phyloP scores from a whole-genome alignment of 1,140 invertebrate genomes.

The Papilio glaucus region DNA sequence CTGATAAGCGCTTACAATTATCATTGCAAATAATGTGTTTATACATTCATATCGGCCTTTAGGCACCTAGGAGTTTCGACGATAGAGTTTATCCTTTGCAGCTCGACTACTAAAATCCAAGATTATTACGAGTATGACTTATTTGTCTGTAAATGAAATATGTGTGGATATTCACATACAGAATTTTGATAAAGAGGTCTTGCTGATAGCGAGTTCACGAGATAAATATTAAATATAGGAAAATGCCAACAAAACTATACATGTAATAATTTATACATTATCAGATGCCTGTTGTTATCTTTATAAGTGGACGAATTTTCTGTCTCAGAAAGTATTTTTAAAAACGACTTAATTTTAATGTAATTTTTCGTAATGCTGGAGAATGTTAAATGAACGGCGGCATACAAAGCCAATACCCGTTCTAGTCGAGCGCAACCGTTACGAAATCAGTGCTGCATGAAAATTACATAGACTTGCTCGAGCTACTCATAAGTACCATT shows the following conservation, averaged over 20 bases:
- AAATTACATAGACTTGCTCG: conserved; percentile 67
- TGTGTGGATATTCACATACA: conserved; percentile 50
- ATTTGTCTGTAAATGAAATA: conserved; percentile 65
- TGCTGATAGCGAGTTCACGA: conserved; percentile 72
- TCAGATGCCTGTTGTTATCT: neutral
- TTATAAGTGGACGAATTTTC: neutral
- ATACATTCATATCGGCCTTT: conserved; percentile 68
- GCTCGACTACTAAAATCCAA: conserved; percentile 56
- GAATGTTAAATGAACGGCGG: conserved; percentile 60
- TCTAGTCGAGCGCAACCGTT: conserved; percentile 81
- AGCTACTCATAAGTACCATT: conserved; percentile 56
- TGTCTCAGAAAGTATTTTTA: neutral
- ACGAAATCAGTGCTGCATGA: conserved; percentile 81
- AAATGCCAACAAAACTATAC: conserved; percentile 61
- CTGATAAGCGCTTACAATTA: conserved; percentile 81
- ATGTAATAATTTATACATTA: conserved; percentile 2
- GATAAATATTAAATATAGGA: conserved; percentile 77
- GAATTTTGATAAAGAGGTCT: conserved; percentile 78
- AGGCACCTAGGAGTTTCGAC: conserved; percentile 66
- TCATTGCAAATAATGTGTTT: conserved; percentile 82
- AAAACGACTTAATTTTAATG: conserved; percentile 26
- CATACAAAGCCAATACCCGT: conserved; percentile 76
- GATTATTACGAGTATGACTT: conserved; percentile 62
- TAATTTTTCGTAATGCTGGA: conserved; percentile 42
- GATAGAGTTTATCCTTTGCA: conserved; percentile 62